These are phyloP conservation scores for Seira sanloemensis DNA, from an alignment of 2,888 invertebrate genomes.

Conservation along the genomic window DNA sequence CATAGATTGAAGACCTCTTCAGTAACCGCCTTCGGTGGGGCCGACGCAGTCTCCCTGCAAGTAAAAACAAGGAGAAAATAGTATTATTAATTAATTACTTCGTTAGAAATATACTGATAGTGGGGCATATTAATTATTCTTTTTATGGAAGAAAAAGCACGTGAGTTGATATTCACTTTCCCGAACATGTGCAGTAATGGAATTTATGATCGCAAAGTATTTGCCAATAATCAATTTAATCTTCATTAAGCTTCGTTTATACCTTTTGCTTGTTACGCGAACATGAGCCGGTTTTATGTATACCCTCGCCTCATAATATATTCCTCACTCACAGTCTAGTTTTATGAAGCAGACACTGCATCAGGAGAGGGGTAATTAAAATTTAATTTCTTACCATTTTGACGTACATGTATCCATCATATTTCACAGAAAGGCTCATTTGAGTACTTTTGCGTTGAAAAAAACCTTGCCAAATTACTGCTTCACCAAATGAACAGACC, in stretches of 20 bases:
- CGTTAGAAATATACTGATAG: no score
- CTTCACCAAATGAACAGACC: neutral
- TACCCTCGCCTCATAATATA: neutral
- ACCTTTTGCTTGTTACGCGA: neutral
- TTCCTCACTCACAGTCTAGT: neutral
- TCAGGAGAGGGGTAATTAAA: constrained; percentile 32
- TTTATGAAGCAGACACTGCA: no score
- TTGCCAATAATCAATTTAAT: neutral
- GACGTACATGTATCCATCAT: constrained; percentile 32
- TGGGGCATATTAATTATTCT: no score
- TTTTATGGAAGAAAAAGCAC: neutral
- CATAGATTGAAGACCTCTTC: constrained; percentile 60
- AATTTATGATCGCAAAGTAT: neutral
- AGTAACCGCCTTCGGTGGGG: constrained; percentile 69
- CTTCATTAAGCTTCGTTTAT: neutral
- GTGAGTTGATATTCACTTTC: neutral
- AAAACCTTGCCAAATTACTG: constrained; percentile 26
- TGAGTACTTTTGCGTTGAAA: neutral
- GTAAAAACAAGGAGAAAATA: constrained; percentile 34
- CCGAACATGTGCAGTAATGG: neutral
- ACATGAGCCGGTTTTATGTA: neutral
- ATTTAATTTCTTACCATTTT: constrained; percentile 31
- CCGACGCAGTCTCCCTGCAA: constrained; percentile 72
- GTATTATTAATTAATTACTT: neutral
- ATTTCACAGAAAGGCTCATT: constrained; percentile 21